Evolutionary conservation across 1,140 invertebrate genomes (phyloP), one percentile per base, ranked within the genome.

Genomic region (Coboldia fuscipes): DNA sequence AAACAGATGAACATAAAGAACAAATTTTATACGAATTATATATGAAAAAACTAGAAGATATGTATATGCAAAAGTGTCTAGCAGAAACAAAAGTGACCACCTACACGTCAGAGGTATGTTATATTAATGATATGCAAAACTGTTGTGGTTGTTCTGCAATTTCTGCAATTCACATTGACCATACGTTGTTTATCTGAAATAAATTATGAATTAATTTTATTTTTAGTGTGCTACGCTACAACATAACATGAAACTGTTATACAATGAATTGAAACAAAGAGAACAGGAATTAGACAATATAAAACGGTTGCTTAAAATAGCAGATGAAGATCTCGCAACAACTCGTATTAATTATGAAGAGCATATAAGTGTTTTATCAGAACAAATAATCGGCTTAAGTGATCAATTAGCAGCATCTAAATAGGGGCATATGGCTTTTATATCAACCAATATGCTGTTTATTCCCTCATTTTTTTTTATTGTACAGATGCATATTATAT

Each of bases 341-440:
- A 83, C 77, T 3, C 70, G 71, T 16, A 60, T 70, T 38, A 89
- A 82, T 57, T 92, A 92, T 50, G 82, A 89, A 56, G 63, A 72
- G 34, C 86, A 93, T 54, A 66, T 93, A 29, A 80, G 73, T 41
- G 79, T 83, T 26, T 76, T 93, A 63, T 86, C 81, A 36, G 86
- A 92, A 54, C 85, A 92, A 63, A 66, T 92, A 41, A 86, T 85
- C 14, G 76, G 75, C 37, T 75, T 92, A 60, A 92, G 88, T 56
- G 85, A 90, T 42, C 85, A 85, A 57, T 63, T 92, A 17, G 52
- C 52, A 23, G 49, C 46, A 21, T 41, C 42, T 36, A 54, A 54
- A 43, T 55, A 39, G n/a, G n/a, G n/a, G n/a, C n/a, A n/a, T n/a
- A n/a, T n/a, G n/a, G n/a, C n/a, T n/a, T n/a, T n/a, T n/a, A n/a